Conservation (phyloP, 2,888 invertebrate species). For the Keiferia lycopersicella region DNA sequence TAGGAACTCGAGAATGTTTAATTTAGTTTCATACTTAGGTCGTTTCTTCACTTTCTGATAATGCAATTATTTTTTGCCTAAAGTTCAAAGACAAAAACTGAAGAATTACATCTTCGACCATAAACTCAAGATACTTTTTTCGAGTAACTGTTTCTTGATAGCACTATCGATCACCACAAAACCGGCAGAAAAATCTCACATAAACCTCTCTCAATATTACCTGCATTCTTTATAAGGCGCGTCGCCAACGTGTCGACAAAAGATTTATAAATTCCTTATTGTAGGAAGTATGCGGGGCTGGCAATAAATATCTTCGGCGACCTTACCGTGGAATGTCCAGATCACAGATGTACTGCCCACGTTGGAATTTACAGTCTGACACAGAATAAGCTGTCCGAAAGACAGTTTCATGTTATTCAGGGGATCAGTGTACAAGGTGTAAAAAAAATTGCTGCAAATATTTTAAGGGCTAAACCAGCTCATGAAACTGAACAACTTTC, state of each 20-base stretch:
- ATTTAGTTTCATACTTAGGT: too few relatives aligned
- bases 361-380: constrained; percentile 55
- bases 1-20: too few relatives aligned
- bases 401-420: too few relatives aligned
- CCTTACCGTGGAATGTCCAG: constrained; percentile 51
- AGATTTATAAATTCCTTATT: constrained; percentile 27
- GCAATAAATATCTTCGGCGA: constrained; percentile 43
- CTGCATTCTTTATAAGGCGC: constrained; percentile 12
- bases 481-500: too few relatives aligned
- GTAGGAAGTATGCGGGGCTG: constrained; percentile 42
- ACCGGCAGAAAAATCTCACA: constrained; percentile 3
- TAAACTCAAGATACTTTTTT: not conserved
- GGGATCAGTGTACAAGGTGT: too few relatives aligned
- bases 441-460: too few relatives aligned
- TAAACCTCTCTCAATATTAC: constrained; percentile 8
- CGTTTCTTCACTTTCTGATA: too few relatives aligned
- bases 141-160: not conserved
- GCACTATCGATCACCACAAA: not conserved
- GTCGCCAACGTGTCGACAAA: constrained; percentile 17
- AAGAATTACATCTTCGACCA: not conserved
- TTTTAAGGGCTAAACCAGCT: too few relatives aligned
- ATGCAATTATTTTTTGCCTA: too few relatives aligned
- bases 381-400: not conserved
- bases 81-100: not conserved
- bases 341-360: constrained; percentile 68